phyloP scores from a whole-genome alignment of 30 jellyfish, hydroid and myxozoan genomes.

The Chrysaora quinquecirrha region DNA sequence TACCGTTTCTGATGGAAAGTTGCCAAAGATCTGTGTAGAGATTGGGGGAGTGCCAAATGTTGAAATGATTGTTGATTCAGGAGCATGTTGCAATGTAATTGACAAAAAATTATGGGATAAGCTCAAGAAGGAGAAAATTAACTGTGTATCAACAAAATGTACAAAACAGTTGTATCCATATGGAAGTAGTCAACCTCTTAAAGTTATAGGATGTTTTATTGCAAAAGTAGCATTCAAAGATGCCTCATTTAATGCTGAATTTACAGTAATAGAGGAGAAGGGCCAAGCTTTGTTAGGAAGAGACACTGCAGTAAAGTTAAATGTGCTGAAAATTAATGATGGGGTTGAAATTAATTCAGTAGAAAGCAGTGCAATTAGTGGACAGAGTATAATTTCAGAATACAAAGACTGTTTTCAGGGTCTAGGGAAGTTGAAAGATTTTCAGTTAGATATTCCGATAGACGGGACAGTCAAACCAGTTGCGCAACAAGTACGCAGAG shows the following conservation, averaged over 20 bases:
- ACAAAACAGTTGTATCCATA: slow-evolving; percentile 39
- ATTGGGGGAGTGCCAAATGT: slow-evolving; percentile 49
- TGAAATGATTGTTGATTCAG: slow-evolving; percentile 49
- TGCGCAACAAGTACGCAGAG: slow-evolving; percentile 54
- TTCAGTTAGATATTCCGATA: slow-evolving; percentile 47
- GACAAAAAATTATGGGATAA: slow-evolving; percentile 55
- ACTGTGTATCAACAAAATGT: slow-evolving; percentile 38
- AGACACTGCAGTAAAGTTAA: slow-evolving; percentile 41
- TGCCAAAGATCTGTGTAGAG: slow-evolving; percentile 33
- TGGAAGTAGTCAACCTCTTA: slow-evolving; percentile 63
- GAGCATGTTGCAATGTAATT: slow-evolving; percentile 60
- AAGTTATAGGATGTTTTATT: slow-evolving; percentile 38
- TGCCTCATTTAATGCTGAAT: slow-evolving; percentile 37
- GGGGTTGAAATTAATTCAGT: slow-evolving; percentile 39
- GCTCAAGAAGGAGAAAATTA: slow-evolving; percentile 45
- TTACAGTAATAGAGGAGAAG: slow-evolving; percentile 51
- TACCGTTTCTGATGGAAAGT: slow-evolving; percentile 29
- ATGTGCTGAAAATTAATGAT: slow-evolving; percentile 39
- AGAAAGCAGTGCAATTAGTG: slow-evolving; percentile 27
- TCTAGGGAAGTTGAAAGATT: slow-evolving; percentile 53
- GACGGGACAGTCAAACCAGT: slow-evolving; percentile 57
- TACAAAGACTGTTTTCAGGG: slow-evolving; percentile 57
- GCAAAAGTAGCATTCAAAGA: slow-evolving; percentile 29
- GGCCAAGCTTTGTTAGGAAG: slow-evolving; percentile 69
- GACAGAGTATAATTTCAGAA: slow-evolving; percentile 21